These are phyloP conservation scores for Caenorhabditis brenneri DNA, from an alignment of 1,140 invertebrate species.

Conservation along the genomic window DNA sequence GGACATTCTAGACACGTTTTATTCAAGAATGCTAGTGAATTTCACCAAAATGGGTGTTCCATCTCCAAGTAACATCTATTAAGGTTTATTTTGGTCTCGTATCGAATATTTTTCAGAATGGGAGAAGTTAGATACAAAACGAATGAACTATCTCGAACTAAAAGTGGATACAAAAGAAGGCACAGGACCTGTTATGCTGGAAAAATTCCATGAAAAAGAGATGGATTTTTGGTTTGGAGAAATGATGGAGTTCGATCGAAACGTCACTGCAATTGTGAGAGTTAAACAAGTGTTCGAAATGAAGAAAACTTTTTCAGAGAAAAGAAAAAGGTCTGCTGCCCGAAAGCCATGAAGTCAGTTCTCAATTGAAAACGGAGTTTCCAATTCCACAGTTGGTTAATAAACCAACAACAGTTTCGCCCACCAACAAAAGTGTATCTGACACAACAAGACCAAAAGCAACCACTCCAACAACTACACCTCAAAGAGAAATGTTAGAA, in stretches of 20 bases:
- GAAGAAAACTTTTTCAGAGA: neutral
- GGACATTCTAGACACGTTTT: slow-evolving; percentile 11
- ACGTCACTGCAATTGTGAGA: neutral
- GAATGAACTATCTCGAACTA: slow-evolving; percentile 3
- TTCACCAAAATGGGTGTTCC: neutral
- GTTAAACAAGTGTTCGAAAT: neutral
- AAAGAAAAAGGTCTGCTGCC: neutral
- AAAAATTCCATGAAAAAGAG: neutral
- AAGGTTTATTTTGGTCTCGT: too few species aligned
- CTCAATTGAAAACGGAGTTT: neutral
- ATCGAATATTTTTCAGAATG: slow-evolving; percentile 23
- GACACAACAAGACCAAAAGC: neutral
- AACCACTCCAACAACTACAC: neutral
- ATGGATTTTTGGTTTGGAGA: slow-evolving; percentile 5
- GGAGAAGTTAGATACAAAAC: neutral
- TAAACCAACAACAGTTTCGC: too few species aligned
- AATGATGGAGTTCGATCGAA: neutral
- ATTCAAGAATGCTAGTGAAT: neutral
- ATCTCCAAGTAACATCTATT: neutral
- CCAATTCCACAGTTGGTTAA: neutral
- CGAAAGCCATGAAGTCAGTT: neutral
- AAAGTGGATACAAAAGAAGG: neutral
- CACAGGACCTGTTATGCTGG: neutral
- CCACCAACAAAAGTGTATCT: neutral
- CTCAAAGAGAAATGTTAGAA: neutral